Evolutionary conservation across 2,797 vertebrate genomes (phyloP).

Genomic region (Erpetoichthys calabaricus): DNA sequence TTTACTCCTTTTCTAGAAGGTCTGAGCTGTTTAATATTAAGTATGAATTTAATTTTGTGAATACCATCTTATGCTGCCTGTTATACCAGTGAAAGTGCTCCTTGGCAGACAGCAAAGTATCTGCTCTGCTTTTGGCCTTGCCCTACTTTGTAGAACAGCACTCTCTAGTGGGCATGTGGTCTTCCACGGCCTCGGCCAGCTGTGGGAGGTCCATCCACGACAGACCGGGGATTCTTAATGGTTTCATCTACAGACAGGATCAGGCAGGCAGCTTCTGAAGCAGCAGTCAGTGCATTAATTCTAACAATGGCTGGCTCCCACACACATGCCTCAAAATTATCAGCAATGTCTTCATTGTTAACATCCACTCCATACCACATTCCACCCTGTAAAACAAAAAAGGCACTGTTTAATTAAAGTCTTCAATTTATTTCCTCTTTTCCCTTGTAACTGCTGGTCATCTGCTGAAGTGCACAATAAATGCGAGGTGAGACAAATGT

Average conservation of each 20-base stretch:
- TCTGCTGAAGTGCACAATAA: background rate
- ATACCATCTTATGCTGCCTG: too few relatives aligned
- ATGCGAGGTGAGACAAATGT: background rate
- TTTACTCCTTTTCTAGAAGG: too few relatives aligned
- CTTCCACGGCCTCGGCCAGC: slow-evolving; percentile 56
- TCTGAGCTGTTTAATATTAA: too few relatives aligned
- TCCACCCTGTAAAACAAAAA: slow-evolving; percentile 51
- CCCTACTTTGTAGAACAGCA: too few relatives aligned
- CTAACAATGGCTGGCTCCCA: slow-evolving; percentile 88
- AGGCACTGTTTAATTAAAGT: background rate
- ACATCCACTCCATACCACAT: slow-evolving; percentile 90
- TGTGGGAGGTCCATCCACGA: slow-evolving; percentile 40
- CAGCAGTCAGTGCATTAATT: slow-evolving; percentile 82
- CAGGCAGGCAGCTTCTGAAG: slow-evolving; percentile 87
- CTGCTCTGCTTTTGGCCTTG: too few relatives aligned
- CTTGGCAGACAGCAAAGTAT: too few relatives aligned
- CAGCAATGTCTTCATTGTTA: slow-evolving; percentile 85
- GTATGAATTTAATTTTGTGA: too few relatives aligned
- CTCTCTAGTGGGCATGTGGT: slow-evolving; percentile 53
- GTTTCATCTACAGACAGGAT: slow-evolving; percentile 91
- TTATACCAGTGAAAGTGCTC: too few relatives aligned
- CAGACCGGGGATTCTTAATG: slow-evolving; percentile 85
- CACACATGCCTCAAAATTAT: slow-evolving; percentile 76
- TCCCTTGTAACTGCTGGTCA: background rate
- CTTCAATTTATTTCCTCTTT: background rate